Percentiles rank a stretch among this genome's conserved stretches.
These are phyloP conservation scores for Scartelaos histophorus DNA, from an alignment of 2,113 vertebrate genomes.

Conservation along the genomic window DNA sequence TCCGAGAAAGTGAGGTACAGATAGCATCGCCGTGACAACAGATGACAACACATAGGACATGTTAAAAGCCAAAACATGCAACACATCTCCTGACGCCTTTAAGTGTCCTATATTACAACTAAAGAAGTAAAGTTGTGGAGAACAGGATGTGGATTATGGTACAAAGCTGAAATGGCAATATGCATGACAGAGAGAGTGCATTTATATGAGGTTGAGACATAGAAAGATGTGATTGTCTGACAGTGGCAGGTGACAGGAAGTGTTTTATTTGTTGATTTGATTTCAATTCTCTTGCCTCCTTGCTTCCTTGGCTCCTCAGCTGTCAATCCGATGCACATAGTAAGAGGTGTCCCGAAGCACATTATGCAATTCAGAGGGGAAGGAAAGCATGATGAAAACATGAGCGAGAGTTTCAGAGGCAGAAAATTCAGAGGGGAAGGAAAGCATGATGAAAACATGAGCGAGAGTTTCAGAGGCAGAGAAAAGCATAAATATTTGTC, in stretches of 20 bases:
- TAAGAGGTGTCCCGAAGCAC: not conserved
- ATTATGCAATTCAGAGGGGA: not conserved
- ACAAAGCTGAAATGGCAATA: too few relatives aligned
- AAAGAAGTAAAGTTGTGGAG: too few relatives aligned
- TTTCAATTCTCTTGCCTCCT: not conserved
- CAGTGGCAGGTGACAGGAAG: not conserved
- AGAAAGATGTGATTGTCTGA: not conserved
- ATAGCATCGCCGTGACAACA: too few relatives aligned
- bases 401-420: too few relatives aligned
- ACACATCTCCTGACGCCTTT: too few relatives aligned
- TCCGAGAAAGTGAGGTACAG: too few relatives aligned
- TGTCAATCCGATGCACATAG: not conserved
- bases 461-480: too few relatives aligned
- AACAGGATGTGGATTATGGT: too few relatives aligned
- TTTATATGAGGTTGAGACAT: not conserved
- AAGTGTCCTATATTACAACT: too few relatives aligned
- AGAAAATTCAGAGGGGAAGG: not conserved
- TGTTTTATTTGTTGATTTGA: not conserved
- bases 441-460: not conserved
- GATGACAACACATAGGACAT: too few relatives aligned
- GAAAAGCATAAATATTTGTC: too few relatives aligned
- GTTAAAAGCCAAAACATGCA: too few relatives aligned
- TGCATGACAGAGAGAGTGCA: not conserved
- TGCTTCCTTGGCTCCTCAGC: not conserved
- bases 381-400: not conserved